These are phyloP conservation scores for Luidia sarsii DNA, from an alignment of 53 echinoderm and acorn worm species.

Conservation along the genomic window DNA sequence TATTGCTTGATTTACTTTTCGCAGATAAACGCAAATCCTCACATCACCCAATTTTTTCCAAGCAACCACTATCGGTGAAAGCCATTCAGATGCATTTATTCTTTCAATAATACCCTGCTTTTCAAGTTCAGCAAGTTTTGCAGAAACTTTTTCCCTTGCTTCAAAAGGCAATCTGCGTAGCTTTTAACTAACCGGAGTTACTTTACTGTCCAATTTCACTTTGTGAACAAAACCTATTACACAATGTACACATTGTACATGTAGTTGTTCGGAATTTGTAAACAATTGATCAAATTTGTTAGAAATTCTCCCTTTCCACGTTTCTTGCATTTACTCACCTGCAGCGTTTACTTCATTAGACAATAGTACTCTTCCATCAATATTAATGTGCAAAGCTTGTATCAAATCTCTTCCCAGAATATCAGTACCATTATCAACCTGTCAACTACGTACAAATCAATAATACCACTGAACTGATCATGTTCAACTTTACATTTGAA, in stretches of 20 bases:
- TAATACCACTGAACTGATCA: not conserved
- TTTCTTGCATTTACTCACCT: too few relatives aligned
- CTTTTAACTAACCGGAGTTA: not conserved
- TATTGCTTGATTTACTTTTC: constrained; percentile 65
- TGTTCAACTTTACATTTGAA: not conserved
- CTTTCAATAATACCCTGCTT: constrained; percentile 60
- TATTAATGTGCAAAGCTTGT: not conserved
- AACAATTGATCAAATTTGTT: not conserved
- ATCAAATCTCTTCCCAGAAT: constrained; percentile 7
- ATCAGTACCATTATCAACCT: not conserved
- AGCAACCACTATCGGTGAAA: constrained; percentile 52
- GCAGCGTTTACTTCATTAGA: not conserved
- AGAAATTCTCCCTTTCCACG: not conserved
- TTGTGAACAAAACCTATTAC: constrained; percentile 8
- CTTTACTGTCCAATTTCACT: not conserved
- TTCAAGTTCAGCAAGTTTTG: constrained; percentile 53
- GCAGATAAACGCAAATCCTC: constrained; percentile 66
- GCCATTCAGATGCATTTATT: constrained; percentile 62
- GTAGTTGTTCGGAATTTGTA: not conserved
- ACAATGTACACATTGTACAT: too few relatives aligned
- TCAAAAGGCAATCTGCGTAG: constrained; percentile 22
- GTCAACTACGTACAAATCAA: not conserved
- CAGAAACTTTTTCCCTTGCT: constrained; percentile 48
- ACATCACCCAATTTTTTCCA: constrained; percentile 62
- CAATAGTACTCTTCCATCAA: not conserved